These are phyloP conservation scores for Empis livida DNA, from an alignment of 2,888 invertebrate species.

Conservation along the genomic window DNA sequence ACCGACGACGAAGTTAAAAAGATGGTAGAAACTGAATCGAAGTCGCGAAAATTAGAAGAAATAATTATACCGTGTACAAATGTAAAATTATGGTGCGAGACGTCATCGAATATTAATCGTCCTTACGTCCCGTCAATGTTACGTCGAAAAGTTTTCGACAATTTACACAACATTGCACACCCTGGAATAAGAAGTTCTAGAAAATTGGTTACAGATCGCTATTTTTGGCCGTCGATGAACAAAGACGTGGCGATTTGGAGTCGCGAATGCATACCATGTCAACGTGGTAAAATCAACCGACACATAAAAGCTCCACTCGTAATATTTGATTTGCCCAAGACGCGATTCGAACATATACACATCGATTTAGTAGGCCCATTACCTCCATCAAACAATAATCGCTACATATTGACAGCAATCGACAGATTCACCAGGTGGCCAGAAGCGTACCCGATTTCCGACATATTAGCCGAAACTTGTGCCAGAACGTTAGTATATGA, in stretches of 20 bases:
- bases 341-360: slow-evolving; percentile 22
- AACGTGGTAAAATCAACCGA: background rate
- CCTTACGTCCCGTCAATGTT: background rate
- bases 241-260: background rate
- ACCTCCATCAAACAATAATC: slow-evolving; percentile 14
- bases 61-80: background rate
- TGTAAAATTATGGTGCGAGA: background rate
- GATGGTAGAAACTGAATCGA: background rate
- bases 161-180: background rate
- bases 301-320: background rate
- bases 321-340: background rate
- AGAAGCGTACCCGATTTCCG: slow-evolving; percentile 9
- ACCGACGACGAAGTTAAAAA: background rate
- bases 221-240: background rate
- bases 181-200: background rate
- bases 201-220: background rate
- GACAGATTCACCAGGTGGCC: slow-evolving; percentile 17
- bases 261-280: background rate
- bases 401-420: slow-evolving; percentile 18
- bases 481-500: too few relatives aligned
- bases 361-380: slow-evolving; percentile 26
- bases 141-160: background rate
- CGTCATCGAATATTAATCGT: background rate
- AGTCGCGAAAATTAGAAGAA: background rate
- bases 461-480: slow-evolving; percentile 11